Evolutionary conservation across 2,797 vertebrate species (phyloP).

Genomic region (Pipistrellus nathusii): DNA sequence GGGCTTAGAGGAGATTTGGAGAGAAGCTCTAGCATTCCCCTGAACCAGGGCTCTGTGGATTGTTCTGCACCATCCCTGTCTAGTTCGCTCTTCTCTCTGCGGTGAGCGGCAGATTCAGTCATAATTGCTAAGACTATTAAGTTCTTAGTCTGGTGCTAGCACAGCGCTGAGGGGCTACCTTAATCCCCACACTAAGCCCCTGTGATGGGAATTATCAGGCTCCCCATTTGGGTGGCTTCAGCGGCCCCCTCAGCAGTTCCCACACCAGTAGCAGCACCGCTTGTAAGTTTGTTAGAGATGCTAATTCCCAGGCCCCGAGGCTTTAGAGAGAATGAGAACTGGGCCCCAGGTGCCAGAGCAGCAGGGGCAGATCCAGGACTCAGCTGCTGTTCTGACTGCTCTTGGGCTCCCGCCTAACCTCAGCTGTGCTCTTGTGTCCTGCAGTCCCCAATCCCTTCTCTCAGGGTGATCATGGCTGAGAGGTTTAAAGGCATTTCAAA

Average conservation of each 20-base stretch:
- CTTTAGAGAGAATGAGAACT: not conserved
- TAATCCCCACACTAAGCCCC: not conserved
- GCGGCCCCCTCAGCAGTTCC: not conserved
- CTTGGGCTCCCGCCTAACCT: not conserved
- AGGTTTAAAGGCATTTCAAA: not conserved
- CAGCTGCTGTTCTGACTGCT: not conserved
- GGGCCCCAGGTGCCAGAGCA: not conserved
- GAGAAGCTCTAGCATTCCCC: not conserved
- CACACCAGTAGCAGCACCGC: not conserved
- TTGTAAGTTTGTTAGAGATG: not conserved
- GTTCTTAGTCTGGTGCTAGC: not conserved
- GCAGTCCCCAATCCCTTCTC: not conserved
- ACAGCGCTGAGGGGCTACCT: not conserved
- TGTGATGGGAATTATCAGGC: not conserved
- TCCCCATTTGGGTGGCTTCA: not conserved
- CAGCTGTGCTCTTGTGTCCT: not conserved
- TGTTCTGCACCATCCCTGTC: fast-evolving
- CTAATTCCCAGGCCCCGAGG: not conserved
- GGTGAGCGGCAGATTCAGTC: not conserved
- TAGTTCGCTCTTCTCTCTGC: not conserved
- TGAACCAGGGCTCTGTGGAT: not conserved
- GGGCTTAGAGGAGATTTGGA: not conserved
- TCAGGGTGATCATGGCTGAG: too few species aligned
- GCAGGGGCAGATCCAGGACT: not conserved
- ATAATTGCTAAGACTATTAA: not conserved